A percentile compares a stretch with the other conserved stretches of the same genome.
Evolutionary conservation across 2,113 vertebrate species (phyloP).

Genomic region (Indri indri): DNA sequence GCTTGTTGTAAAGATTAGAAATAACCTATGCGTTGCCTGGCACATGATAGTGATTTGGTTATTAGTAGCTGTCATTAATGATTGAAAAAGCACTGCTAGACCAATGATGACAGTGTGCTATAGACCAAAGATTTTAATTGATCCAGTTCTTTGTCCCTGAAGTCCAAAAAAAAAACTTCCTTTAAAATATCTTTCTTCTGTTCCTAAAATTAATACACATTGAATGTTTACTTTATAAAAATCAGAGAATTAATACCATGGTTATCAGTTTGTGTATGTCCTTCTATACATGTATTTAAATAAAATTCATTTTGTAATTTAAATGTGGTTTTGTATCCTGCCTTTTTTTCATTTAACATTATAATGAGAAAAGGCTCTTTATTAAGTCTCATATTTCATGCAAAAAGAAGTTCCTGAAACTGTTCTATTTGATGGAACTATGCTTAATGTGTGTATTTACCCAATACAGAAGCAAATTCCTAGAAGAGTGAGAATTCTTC

Average conservation of each 20-base stretch:
- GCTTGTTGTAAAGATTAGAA: conserved; percentile 21
- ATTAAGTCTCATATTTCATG: neutral
- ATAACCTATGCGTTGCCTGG: neutral
- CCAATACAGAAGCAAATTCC: conserved; percentile 29
- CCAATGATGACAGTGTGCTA: neutral
- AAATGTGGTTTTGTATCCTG: conserved; percentile 4
- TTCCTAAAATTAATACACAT: neutral
- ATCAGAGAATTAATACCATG: neutral
- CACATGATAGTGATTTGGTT: neutral
- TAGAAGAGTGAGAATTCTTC: conserved; percentile 50
- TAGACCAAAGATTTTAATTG: neutral
- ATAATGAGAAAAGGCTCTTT: neutral
- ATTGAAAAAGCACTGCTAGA: neutral
- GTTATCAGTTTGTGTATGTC: neutral
- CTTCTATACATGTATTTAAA: neutral
- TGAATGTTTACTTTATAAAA: neutral
- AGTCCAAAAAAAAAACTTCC: neutral
- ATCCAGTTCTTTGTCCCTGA: neutral
- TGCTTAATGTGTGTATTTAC: neutral
- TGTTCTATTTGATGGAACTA: neutral
- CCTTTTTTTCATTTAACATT: neutral
- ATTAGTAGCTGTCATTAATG: neutral
- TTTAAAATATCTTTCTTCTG: neutral
- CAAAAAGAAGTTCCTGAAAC: conserved; percentile 1
- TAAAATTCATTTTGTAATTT: conserved; percentile 26